phyloP scores from a whole-genome alignment of 2,888 invertebrate species.

The Cyrtodaria siliqua region DNA sequence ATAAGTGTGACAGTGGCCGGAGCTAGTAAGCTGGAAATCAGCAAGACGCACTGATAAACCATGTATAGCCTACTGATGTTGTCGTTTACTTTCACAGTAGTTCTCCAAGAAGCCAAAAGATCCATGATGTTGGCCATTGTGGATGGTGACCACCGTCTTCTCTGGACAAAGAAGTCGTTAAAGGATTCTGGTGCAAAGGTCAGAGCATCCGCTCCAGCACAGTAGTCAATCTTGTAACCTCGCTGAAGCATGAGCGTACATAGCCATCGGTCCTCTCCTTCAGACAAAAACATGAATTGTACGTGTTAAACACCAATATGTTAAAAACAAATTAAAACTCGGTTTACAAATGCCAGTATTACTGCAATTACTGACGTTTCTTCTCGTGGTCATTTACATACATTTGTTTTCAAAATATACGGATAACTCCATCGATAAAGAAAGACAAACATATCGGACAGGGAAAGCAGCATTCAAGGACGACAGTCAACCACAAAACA shows the following conservation, averaged over 20 bases:
- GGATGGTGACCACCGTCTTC: conserved; percentile 82
- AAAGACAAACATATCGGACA: too few species aligned
- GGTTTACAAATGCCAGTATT: too few species aligned
- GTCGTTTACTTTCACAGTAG: conserved; percentile 74
- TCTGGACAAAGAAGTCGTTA: conserved; percentile 82
- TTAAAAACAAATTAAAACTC: too few species aligned
- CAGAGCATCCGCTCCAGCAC: conserved; percentile 80
- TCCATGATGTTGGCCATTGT: conserved; percentile 83
- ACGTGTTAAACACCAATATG: too few species aligned
- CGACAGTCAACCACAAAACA: too few species aligned
- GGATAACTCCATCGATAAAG: too few species aligned
- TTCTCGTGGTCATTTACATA: too few species aligned
- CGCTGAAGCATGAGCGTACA: conserved; percentile 81
- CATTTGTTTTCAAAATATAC: too few species aligned
- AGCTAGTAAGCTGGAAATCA: conserved; percentile 71
- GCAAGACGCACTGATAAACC: conserved; percentile 75
- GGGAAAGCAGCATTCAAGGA: too few species aligned
- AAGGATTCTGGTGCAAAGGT: conserved; percentile 82
- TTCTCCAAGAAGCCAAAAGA: conserved; percentile 72
- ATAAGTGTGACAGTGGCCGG: conserved; percentile 75
- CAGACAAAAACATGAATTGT: too few species aligned
- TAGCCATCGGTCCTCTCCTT: conserved; percentile 84
- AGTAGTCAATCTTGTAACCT: conserved; percentile 82
- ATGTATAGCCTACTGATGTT: conserved; percentile 78
- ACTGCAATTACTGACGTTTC: too few species aligned